Base-by-base conservation (phyloP, 2,888 invertebrate species). In the Mechanitis messenoides region DNA sequence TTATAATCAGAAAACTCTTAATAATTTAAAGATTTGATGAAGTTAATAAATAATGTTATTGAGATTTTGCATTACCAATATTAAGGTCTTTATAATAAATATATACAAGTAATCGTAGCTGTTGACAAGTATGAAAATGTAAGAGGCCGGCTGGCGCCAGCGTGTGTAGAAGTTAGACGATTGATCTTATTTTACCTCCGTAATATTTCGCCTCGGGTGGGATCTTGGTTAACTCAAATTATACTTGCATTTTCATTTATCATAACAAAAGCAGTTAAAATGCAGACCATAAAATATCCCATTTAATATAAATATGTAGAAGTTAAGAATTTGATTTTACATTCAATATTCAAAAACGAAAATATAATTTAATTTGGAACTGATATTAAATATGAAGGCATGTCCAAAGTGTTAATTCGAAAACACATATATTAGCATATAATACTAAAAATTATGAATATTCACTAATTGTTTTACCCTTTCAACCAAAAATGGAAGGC, bases 161-260 rank as follows among this genome's bases (percentile, higher is more conserved):
- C 54, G 61, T 66, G 64, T 62, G 69, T 69, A 64, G 67, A 69
- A 64, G 71, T 74, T 75, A 73, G 73, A 59, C 57, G 57, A 59
- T 66, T 63, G 57, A 50, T 59, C 58, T 63, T 66, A 63, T 63
- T 63, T 63, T 59, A 59, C 50, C 50, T 50, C 11, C 31, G 31
- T n/a, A 53, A 65, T 38, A 11, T 55, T 20, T 20, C 50, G 59
- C 63, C 65, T 61, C 61, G 62, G 59, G 61, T 62, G 60, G 73
- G 72, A 73, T 75, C 71, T 71, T 70, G 65, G 58, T 66, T 69
- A 69, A 68, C 72, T 79, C 75, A 77, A 77, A 77, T 77, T 73
- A 75, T 71, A 72, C 70, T 67, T 68, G 77, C 76, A 69, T 73
- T 76, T 78, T 74, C 74, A 78, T 77, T 75, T 81, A 79, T 78